These are phyloP conservation scores for Lethocerus indicus DNA, from an alignment of 1,140 invertebrate species.

Conservation along the genomic window DNA sequence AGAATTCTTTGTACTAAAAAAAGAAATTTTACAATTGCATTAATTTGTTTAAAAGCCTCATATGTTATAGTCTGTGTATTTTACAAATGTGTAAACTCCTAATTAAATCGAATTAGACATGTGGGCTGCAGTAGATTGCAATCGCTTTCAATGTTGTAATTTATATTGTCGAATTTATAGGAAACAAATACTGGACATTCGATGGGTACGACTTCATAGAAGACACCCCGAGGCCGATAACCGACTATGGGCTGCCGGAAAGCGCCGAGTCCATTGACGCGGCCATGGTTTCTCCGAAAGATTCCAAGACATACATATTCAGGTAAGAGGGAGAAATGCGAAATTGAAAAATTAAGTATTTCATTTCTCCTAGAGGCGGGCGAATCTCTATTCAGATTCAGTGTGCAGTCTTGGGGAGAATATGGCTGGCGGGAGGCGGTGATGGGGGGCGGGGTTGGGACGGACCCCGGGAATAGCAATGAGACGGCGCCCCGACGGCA, in stretches of 20 bases:
- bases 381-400: no score
- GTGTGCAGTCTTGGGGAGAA: no score
- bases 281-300: slow-evolving; percentile 41
- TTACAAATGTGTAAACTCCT: neutral
- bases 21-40: neutral
- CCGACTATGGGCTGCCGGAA: slow-evolving; percentile 39
- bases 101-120: neutral
- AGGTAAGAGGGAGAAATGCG: slow-evolving; percentile 22
- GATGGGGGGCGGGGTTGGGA: no score
- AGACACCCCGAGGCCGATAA: slow-evolving; percentile 34
- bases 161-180: no score
- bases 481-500: no score
- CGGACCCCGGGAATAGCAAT: no score
- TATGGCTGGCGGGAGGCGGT: no score
- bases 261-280: slow-evolving; percentile 46
- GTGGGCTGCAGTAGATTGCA: neutral
- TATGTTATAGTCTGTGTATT: neutral
- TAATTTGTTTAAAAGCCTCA: neutral
- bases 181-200: slow-evolving; percentile 47
- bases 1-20: neutral
- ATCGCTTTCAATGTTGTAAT: no score
- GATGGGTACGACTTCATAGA: slow-evolving; percentile 36
- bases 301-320: slow-evolving; percentile 33
- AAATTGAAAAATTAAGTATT: no score
- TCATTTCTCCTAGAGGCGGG: no score